phyloP scores from a whole-genome alignment of 2,113 vertebrate species.

The Colistium nudipinnis region DNA sequence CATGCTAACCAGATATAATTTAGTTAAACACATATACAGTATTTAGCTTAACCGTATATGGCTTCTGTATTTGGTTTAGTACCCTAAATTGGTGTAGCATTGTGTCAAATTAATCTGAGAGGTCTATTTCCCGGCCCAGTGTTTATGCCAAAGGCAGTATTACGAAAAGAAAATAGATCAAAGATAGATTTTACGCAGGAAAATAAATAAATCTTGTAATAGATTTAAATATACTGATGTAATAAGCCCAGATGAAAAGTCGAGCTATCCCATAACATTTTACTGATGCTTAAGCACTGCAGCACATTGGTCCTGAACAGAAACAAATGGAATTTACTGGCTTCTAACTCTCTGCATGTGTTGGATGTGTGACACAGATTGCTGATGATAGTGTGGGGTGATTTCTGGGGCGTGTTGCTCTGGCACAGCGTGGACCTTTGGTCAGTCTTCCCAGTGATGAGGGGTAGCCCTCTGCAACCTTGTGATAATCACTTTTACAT shows the following conservation, averaged over 20 bases:
- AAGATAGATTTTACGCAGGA: slow-evolving; percentile 41
- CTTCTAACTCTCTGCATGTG: not conserved
- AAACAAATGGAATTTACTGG: not conserved
- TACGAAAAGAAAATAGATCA: slow-evolving; percentile 54
- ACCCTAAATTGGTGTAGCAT: slow-evolving; percentile 50
- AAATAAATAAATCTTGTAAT: slow-evolving; percentile 44
- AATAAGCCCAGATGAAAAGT: slow-evolving; percentile 26
- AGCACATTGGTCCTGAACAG: not conserved
- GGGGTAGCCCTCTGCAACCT: slow-evolving; percentile 40
- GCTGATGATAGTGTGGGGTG: slow-evolving; percentile 10
- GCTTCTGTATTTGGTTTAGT: slow-evolving; percentile 20
- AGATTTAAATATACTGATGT: slow-evolving; percentile 42
- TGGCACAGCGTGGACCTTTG: slow-evolving; percentile 10
- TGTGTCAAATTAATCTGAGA: slow-evolving; percentile 66
- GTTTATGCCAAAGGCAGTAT: slow-evolving; percentile 70
- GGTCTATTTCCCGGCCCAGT: slow-evolving; percentile 61
- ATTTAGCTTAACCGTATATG: slow-evolving; percentile 21
- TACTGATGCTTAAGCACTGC: not conserved
- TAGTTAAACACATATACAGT: slow-evolving; percentile 20
- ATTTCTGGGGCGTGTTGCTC: slow-evolving; percentile 35
- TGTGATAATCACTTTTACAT: slow-evolving; percentile 68
- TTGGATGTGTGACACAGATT: not conserved
- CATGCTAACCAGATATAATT: slow-evolving; percentile 18
- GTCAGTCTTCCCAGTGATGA: slow-evolving; percentile 38
- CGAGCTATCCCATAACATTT: slow-evolving; percentile 8